A percentile compares a stretch with the other conserved stretches of the same genome.
Conservation (phyloP, 2,113 vertebrate genomes). For the Pelmatolapia mariae region DNA sequence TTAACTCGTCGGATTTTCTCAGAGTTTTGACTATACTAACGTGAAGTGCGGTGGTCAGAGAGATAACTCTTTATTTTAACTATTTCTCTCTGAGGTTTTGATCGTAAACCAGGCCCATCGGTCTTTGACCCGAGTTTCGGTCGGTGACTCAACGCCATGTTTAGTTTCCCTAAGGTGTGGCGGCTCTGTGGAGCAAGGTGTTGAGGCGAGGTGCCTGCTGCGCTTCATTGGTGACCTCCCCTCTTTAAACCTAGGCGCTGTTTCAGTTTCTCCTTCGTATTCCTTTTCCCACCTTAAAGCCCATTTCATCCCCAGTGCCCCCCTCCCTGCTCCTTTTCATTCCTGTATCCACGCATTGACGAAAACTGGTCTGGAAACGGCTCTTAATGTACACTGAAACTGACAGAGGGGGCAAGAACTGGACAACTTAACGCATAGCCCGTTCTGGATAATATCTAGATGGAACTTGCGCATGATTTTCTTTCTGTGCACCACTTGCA, state of each 20-base stretch:
- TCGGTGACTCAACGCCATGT: constrained; percentile 62
- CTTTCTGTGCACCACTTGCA: not conserved
- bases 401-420: not conserved
- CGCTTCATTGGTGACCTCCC: not conserved
- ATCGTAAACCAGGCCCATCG: not conserved
- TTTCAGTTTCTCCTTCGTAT: not conserved
- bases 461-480: not conserved
- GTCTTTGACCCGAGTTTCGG: constrained; percentile 61
- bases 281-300: not conserved
- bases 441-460: not conserved
- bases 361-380: not conserved
- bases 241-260: not conserved
- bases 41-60: not conserved
- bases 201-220: not conserved
- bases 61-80: accelerated
- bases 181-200: constrained; percentile 53
- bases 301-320: not conserved
- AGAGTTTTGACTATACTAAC: not conserved
- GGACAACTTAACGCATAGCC: not conserved
- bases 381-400: constrained; percentile 6
- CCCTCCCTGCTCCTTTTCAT: not conserved
- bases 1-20: not conserved
- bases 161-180: constrained; percentile 65
- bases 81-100: not conserved
- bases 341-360: constrained; percentile 11